Conservation (phyloP, 2,888 invertebrate genomes). For the Tupiocoris notatus region DNA sequence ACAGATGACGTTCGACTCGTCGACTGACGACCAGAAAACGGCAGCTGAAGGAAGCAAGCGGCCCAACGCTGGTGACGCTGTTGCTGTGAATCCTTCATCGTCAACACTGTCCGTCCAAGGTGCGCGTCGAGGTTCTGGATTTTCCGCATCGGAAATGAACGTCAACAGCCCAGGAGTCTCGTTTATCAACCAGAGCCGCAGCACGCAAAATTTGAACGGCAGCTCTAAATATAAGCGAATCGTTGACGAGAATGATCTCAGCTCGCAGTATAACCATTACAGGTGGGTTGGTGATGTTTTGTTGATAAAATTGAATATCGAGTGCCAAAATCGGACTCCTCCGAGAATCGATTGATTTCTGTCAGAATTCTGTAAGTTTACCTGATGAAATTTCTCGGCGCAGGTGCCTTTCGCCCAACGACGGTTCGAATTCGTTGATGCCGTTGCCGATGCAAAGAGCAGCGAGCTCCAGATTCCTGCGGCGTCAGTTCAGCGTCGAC, state of each 20-base stretch:
- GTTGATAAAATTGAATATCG: not conserved
- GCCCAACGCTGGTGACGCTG: not conserved
- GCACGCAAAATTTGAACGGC: constrained; percentile 46
- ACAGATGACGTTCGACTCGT: constrained; percentile 50
- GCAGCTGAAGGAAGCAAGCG: constrained; percentile 36
- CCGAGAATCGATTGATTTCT: no score
- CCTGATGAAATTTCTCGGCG: no score
- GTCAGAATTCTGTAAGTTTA: no score
- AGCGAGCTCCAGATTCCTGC: constrained; percentile 55
- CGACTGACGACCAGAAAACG: constrained; percentile 44
- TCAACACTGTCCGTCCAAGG: constrained; percentile 17
- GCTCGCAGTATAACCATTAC: constrained; percentile 73
- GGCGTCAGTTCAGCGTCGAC: constrained; percentile 69
- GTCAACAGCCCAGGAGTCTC: constrained; percentile 48
- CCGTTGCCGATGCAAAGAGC: constrained; percentile 40
- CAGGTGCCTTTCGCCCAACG: constrained; percentile 40
- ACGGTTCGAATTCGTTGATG: constrained; percentile 21
- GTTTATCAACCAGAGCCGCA: constrained; percentile 48
- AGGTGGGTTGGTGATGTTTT: constrained; percentile 52
- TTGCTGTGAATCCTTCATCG: not conserved
- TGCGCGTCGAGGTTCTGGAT: constrained; percentile 23
- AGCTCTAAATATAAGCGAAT: constrained; percentile 37
- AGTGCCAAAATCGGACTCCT: not conserved
- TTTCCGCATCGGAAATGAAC: constrained; percentile 48
- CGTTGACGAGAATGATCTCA: constrained; percentile 64